phyloP scores from a whole-genome alignment of 2,888 invertebrate genomes.

The Hybos culiciformis region DNA sequence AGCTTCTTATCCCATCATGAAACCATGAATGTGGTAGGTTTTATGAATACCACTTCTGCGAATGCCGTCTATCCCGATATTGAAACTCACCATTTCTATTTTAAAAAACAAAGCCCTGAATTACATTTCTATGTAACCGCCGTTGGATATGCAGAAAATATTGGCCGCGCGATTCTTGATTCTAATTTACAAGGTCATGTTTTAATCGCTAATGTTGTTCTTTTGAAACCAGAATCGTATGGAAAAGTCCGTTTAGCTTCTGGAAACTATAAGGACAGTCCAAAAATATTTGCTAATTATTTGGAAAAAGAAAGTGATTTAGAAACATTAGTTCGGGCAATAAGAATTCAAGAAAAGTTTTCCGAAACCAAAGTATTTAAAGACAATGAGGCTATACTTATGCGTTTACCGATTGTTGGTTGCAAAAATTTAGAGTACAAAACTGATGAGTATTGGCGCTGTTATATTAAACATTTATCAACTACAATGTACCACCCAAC shows the following conservation, averaged over 20 bases:
- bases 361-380: constrained; percentile 33
- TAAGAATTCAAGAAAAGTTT: constrained; percentile 31
- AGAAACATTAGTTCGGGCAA: constrained; percentile 38
- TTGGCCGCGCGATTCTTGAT: constrained; percentile 26
- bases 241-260: constrained; percentile 42
- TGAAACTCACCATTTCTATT: constrained; percentile 38
- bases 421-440: constrained; percentile 22
- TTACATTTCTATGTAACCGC: constrained; percentile 27
- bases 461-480: constrained; percentile 49
- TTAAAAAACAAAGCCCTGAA: constrained; percentile 34
- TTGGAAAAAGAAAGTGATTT: constrained; percentile 45
- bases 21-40: constrained; percentile 37
- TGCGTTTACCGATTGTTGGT: constrained; percentile 19
- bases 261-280: constrained; percentile 41
- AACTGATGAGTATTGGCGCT: constrained; percentile 46
- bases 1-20: constrained; percentile 38
- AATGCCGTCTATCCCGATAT: constrained; percentile 42
- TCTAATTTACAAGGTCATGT: constrained; percentile 29
- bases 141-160: constrained; percentile 26
- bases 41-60: constrained; percentile 40
- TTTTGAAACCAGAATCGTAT: constrained; percentile 38
- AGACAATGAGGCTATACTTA: constrained; percentile 23
- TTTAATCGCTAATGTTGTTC: constrained; percentile 19
- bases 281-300: constrained; percentile 52
- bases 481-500: constrained; percentile 54